Percentiles rank a stretch among this genome's conserved stretches.
Evolutionary conservation across 2,888 invertebrate genomes (phyloP).

Genomic region (Phragmatobia fuliginosa): DNA sequence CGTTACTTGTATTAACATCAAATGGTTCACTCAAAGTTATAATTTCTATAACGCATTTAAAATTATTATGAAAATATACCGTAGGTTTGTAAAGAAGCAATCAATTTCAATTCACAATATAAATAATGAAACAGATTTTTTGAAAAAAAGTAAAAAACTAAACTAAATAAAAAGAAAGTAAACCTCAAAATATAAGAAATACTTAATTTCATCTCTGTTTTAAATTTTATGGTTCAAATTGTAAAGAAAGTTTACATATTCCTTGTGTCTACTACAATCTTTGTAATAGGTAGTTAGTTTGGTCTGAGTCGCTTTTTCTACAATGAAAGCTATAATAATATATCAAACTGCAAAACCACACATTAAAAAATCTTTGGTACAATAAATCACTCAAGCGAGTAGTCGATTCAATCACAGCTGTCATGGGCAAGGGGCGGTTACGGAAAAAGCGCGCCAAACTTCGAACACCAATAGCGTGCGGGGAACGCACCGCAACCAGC

Average conservation of each 20-base stretch:
- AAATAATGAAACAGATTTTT: neutral
- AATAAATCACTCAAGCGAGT: slow-evolving; percentile 80
- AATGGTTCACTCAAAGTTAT: slow-evolving; percentile 3
- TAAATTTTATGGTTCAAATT: neutral
- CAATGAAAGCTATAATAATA: slow-evolving; percentile 68
- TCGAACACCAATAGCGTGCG: slow-evolving; percentile 80
- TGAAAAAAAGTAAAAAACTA: neutral
- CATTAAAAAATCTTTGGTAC: slow-evolving; percentile 64
- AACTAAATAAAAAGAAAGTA: neutral
- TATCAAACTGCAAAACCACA: slow-evolving; percentile 69
- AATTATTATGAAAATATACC: slow-evolving; percentile 15
- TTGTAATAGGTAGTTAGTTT: neutral
- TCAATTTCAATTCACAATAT: neutral
- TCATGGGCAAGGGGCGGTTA: slow-evolving; percentile 80
- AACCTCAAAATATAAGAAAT: neutral
- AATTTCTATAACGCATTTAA: neutral
- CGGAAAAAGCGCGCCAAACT: slow-evolving; percentile 83
- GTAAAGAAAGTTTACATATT: neutral
- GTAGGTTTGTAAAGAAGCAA: neutral
- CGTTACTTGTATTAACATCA: slow-evolving; percentile 63
- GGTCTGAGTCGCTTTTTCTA: neutral
- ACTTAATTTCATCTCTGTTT: neutral
- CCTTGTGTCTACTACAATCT: neutral
- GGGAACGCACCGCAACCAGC: slow-evolving; percentile 63
- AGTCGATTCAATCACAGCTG: slow-evolving; percentile 83